phyloP scores from a whole-genome alignment of 1,140 invertebrate genomes.

The Procambarus clarkii region DNA sequence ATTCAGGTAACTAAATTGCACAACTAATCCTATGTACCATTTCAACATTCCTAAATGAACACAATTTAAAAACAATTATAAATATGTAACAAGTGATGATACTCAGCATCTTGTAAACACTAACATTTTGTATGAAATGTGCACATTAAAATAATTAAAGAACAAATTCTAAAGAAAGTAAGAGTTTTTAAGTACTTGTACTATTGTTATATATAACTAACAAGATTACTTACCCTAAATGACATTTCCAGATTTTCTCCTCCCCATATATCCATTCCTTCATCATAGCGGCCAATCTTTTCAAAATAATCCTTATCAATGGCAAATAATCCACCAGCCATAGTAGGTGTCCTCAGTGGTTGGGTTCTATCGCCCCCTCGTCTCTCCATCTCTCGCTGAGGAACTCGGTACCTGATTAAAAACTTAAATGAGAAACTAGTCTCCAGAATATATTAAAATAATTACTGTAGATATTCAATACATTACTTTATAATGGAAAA shows the following conservation, averaged over 20 bases:
- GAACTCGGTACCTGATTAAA: constrained; percentile 90
- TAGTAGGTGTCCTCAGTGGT: constrained; percentile 95
- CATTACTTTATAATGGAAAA: no score
- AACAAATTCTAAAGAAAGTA: no score
- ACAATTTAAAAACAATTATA: background rate
- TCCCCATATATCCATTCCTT: constrained; percentile 99
- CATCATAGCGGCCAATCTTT: constrained; percentile 97
- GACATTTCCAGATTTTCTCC: constrained; percentile 99
- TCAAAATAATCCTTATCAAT: constrained; percentile 98
- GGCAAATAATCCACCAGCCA: constrained; percentile 99
- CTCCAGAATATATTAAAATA: no score
- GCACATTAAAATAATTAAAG: no score
- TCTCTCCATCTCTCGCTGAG: constrained; percentile 94
- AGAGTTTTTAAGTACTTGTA: no score
- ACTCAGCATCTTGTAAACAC: no score
- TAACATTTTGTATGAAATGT: background rate
- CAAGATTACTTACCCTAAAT: constrained; percentile 87
- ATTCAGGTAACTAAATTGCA: no score
- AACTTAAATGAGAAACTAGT: background rate
- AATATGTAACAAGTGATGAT: background rate
- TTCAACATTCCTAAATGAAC: no score
- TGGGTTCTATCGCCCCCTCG: constrained; percentile 91
- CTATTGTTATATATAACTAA: background rate
- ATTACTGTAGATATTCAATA: no score
- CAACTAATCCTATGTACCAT: no score